Evolutionary conservation across 2,113 vertebrate species (phyloP), one percentile per base, ranked within the genome.

Genomic region (Syrrhaptes paradoxus): DNA sequence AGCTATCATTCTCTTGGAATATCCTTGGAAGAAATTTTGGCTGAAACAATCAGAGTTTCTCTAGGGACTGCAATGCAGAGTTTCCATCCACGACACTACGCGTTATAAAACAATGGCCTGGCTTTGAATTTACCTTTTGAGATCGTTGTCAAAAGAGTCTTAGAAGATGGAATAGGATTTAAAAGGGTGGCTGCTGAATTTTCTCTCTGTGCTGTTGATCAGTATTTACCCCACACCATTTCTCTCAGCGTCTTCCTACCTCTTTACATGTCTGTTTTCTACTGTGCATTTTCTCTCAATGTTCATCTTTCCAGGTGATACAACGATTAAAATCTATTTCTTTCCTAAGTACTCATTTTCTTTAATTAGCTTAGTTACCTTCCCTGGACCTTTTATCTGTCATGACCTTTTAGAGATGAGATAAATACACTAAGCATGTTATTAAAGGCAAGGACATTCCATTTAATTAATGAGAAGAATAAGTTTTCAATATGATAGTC

Each of bases 351-450:
- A 72, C 4, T 7, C 38, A 48, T 81, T 93, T 85, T 83, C 59
- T 83, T 86, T 95, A 58, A 86, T 93, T 90, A 85, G 45, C 58
- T 94, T 36, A 51, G 59, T 84, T 93, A 93, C 68, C 52, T 84
- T 92, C 36, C 20, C 3, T 34, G 20, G 66, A 93, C 22, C 43
- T 94, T 87, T 92, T 52, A 48, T 77, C 65, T 94, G 45, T 78
- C 62, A 9, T 49, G 79, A 65, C 73, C 68, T 92, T 90, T 82
- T 65, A 75, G 38, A 92, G 72, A 75, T 84, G 65, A 92, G 59
- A 62, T 78, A 95, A 94, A 83, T 77, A 78, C 45, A 75, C 58
- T 84, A 77, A 92, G 49, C 49, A 78, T 36, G 25, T 73, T 84
- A 86, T 57, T 94, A 94, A 95, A 95, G 61, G n/a, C 61, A 90